Evolutionary conservation across 2,888 invertebrate species (phyloP), one percentile per base, ranked within the genome.

Genomic region (Hedya salicella): DNA sequence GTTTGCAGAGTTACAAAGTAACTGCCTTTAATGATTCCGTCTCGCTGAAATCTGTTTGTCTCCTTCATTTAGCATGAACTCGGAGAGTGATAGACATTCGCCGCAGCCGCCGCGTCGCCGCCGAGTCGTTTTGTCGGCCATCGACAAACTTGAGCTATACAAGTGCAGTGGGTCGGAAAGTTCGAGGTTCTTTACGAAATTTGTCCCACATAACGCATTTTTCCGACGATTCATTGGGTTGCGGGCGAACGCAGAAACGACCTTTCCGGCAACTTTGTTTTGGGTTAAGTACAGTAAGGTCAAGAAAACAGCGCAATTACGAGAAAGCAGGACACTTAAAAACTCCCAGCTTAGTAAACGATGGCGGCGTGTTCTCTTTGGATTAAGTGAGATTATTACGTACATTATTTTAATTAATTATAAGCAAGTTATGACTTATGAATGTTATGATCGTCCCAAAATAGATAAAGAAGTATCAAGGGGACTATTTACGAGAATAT

Each of bases 151-250:
- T 89, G 75, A 73, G 78, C 83, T 85, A 86, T 87, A 86, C 82
- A 82, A 78, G 82, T 85, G 88, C 87, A 87, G 72, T 83, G 85
- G 81, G 73, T 78, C 81, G 86, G 84, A 86, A 86, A 86, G 77
- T 85, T 82, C 82, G 79, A 79, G 80, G 82, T 79, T 83, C 79
- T 83, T 84, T 83, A 81, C 81, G 84, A 85, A 85, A 87, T 78
- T 75, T 80, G 78, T 73, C 78, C 83, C 82, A 82, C 82, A 84
- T 83, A 82, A 84, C 83, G 80, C 79, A 83, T 67, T 70, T 25
- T 68, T 68, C 50, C 62, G 59, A 11, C 60, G 59, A 69, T 59
- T 60, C 62, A 59, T 54, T 61, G 57, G 44, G 53, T 54, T 36
- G 50, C 40, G 46, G 46, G 48, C 46, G 39, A 53, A 40, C 49